Evolutionary conservation across 2,797 vertebrate genomes (phyloP).

Genomic region (Sphenodon punctatus): DNA sequence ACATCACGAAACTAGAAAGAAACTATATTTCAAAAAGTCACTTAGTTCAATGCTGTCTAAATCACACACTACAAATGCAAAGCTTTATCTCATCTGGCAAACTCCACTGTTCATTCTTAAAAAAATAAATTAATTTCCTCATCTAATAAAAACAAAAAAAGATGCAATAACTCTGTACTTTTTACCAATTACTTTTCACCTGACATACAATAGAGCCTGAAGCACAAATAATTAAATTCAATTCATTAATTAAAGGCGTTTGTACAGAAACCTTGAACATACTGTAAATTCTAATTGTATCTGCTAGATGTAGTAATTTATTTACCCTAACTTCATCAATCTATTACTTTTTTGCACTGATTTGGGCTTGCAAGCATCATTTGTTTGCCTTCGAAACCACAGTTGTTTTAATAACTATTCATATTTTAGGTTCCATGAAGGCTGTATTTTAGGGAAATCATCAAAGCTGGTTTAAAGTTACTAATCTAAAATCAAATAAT

Average conservation of each 20-base stretch:
- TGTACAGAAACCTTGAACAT: not conserved
- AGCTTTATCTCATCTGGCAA: not conserved
- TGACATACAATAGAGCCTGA: not conserved
- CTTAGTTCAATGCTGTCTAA: not conserved
- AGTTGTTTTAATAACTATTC: not conserved
- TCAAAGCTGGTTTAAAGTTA: not conserved
- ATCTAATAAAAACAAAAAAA: not conserved
- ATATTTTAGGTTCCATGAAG: not conserved
- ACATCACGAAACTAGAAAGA: not conserved
- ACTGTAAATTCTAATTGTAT: conserved; percentile 2
- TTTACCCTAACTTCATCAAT: not conserved
- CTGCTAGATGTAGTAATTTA: conserved; percentile 1
- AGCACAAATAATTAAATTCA: conserved; percentile 14
- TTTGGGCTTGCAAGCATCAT: not conserved
- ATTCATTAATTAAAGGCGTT: conserved; percentile 13
- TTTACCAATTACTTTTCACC: conserved; percentile 12
- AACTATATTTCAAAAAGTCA: too few species aligned
- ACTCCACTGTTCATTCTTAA: not conserved
- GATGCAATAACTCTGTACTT: not conserved
- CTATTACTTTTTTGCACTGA: not conserved
- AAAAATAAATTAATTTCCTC: not conserved
- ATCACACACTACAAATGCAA: not conserved
- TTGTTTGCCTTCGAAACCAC: not conserved
- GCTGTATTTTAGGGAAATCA: not conserved
- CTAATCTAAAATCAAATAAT: too few species aligned